A percentile compares a stretch with the other conserved stretches of the same genome.
phyloP scores from a whole-genome alignment of 2,113 vertebrate species.

The Hyla sarda region DNA sequence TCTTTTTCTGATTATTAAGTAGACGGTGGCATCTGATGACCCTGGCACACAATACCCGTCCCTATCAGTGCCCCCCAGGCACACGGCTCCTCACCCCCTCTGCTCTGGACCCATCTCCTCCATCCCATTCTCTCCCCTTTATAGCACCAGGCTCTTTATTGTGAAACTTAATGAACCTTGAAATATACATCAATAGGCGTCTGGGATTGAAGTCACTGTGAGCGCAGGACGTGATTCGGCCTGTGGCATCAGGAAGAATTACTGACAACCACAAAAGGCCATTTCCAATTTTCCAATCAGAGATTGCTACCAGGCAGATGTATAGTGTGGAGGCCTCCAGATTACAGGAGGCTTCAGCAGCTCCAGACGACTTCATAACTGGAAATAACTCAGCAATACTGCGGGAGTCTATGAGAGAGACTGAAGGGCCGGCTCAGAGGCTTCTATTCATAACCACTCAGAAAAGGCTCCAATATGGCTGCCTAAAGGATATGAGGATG shows the following conservation, averaged over 20 bases:
- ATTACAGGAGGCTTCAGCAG: background rate
- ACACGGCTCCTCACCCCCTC: background rate
- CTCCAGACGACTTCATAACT: background rate
- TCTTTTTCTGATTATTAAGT: background rate
- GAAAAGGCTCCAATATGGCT: background rate
- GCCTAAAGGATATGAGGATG: background rate
- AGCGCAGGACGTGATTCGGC: background rate
- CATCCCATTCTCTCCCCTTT: background rate
- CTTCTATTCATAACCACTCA: background rate
- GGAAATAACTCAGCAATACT: background rate
- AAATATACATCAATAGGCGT: conserved; percentile 49
- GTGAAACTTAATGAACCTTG: conserved; percentile 47
- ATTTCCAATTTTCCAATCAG: conserved; percentile 31
- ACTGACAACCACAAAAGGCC: conserved; percentile 27
- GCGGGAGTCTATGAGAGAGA: background rate
- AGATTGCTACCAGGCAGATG: conserved; percentile 18
- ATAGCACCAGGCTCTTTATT: conserved; percentile 25
- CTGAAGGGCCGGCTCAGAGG: background rate
- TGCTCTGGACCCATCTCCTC: background rate
- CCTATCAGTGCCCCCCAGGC: background rate
- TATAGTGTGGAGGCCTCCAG: background rate
- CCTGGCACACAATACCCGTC: background rate
- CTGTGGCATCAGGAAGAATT: conserved; percentile 29
- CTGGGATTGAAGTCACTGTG: background rate
- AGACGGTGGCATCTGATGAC: background rate